Evolutionary conservation across 2,888 invertebrate genomes (phyloP).

Genomic region (Cryptocephalus moraei): DNA sequence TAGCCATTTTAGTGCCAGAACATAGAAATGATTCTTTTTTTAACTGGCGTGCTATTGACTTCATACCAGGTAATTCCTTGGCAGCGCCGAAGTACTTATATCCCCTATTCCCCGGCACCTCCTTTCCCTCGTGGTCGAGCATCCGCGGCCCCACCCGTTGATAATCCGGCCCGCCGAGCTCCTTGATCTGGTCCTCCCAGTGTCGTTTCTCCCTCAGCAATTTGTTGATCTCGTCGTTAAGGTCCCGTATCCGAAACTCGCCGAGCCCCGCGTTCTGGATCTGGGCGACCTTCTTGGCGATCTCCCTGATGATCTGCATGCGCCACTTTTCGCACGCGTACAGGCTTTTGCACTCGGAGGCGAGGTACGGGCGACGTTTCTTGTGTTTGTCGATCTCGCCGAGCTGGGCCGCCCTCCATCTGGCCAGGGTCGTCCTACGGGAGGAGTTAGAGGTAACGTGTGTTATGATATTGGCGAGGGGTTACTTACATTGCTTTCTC

Average conservation of each 20-base stretch:
- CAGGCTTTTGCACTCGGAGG: slow-evolving; percentile 88
- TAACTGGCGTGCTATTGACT: no score
- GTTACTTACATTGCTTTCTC: slow-evolving; percentile 13
- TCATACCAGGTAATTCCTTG: slow-evolving; percentile 92
- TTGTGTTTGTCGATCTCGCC: slow-evolving; percentile 77
- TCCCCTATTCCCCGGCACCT: slow-evolving; percentile 95
- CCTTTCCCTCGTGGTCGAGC: slow-evolving; percentile 85
- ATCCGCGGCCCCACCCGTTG: slow-evolving; percentile 84
- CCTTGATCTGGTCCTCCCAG: slow-evolving; percentile 95
- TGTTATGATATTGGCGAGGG: not conserved
- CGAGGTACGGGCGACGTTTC: slow-evolving; percentile 84
- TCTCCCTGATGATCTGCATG: slow-evolving; percentile 92
- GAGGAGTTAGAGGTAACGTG: not conserved
- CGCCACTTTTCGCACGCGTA: slow-evolving; percentile 94
- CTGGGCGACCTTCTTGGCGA: slow-evolving; percentile 96
- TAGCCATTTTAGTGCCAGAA: no score
- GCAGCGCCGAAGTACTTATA: slow-evolving; percentile 99
- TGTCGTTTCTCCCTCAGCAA: slow-evolving; percentile 89
- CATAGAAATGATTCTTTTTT: no score
- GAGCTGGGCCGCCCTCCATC: slow-evolving; percentile 95
- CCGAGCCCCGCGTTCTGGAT: slow-evolving; percentile 99
- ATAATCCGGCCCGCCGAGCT: slow-evolving; percentile 92
- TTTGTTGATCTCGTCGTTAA: slow-evolving; percentile 99
- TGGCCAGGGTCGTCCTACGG: slow-evolving; percentile 88
- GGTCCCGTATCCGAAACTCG: slow-evolving; percentile 92